Evolutionary conservation across 2,797 vertebrate species (phyloP).

Genomic region (Mus caroli): DNA sequence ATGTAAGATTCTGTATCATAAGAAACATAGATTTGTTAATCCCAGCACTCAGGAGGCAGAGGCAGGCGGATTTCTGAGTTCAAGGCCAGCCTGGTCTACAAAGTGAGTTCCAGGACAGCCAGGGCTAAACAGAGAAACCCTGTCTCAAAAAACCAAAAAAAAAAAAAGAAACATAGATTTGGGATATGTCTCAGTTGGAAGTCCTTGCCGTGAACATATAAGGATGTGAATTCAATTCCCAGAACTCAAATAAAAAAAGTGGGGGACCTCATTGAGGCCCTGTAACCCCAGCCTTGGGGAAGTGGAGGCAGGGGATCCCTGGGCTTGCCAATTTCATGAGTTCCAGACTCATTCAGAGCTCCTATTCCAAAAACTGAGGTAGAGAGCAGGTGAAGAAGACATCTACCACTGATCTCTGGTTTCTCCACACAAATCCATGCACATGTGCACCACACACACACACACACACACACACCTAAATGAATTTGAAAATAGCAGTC

Average conservation of each 20-base stretch:
- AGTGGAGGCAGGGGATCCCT: not conserved
- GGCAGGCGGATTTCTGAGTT: too few relatives aligned
- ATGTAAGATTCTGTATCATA: not conserved
- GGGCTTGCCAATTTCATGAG: not conserved
- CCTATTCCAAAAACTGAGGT: not conserved
- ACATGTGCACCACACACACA: not conserved
- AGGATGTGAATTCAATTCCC: not conserved
- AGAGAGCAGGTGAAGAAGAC: not conserved
- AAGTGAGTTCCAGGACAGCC: too few relatives aligned
- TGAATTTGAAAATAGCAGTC: not conserved
- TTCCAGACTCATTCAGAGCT: not conserved
- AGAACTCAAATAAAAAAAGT: not conserved
- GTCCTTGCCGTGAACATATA: not conserved
- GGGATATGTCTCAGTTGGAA: not conserved
- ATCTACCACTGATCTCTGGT: not conserved
- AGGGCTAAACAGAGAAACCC: too few relatives aligned
- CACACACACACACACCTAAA: not conserved
- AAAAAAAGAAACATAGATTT: not conserved
- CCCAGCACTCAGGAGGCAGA: too few relatives aligned
- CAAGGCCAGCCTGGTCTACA: too few relatives aligned
- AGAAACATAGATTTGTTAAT: not conserved
- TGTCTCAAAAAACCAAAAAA: too few relatives aligned
- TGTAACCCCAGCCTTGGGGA: not conserved
- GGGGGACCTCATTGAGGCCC: not conserved
- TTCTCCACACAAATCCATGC: not conserved